phyloP scores from a whole-genome alignment of 2,888 invertebrate genomes.

The Tryphoninae sp. region DNA sequence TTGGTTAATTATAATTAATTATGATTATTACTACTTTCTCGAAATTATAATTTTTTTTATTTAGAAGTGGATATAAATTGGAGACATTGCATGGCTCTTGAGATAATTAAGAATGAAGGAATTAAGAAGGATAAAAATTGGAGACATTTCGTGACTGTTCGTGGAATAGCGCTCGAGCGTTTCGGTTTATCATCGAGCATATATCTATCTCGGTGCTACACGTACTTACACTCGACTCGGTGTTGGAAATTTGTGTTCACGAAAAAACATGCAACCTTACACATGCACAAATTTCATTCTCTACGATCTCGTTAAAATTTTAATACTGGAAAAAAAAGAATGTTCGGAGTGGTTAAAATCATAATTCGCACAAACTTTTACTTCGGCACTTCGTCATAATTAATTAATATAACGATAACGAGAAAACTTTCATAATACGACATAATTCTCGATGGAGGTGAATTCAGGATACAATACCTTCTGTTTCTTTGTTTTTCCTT shows the following conservation, averaged over 20 bases:
- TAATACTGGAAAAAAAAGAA: not conserved
- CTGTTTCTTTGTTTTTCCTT: constrained; percentile 8
- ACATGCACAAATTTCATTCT: not conserved
- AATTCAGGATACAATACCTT: constrained; percentile 51
- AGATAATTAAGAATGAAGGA: no score
- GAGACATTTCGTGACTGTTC: constrained; percentile 21
- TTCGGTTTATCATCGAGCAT: constrained; percentile 10
- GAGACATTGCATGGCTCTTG: no score
- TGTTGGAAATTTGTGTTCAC: not conserved
- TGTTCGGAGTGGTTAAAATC: not conserved
- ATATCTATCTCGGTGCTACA: constrained; percentile 22
- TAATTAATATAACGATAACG: not conserved
- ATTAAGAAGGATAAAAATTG: no score
- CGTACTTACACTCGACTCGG: not conserved
- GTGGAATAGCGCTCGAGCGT: constrained; percentile 2
- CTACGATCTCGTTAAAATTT: not conserved
- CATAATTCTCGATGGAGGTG: not conserved
- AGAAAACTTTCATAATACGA: constrained; percentile 72
- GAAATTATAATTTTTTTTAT: no score
- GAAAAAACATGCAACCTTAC: not conserved
- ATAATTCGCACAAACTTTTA: not conserved
- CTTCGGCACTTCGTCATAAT: not conserved
- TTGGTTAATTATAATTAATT: no score
- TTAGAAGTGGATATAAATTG: no score
- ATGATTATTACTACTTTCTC: no score